Conservation (phyloP, 2,797 vertebrate genomes). For the Orientallactaga sibirica region DNA sequence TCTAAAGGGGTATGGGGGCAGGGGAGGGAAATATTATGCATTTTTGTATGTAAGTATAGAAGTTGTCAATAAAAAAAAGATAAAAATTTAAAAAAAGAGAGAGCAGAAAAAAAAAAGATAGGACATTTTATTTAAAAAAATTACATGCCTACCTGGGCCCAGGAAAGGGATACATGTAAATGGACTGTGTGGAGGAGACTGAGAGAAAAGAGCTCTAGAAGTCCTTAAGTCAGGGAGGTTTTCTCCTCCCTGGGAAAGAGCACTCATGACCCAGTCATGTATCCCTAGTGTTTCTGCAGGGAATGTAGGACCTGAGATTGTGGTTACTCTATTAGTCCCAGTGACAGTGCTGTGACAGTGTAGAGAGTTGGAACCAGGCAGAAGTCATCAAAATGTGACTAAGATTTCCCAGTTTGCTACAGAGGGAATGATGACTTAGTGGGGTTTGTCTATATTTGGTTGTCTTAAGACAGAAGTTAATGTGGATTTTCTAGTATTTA, state of each 20-base stretch:
- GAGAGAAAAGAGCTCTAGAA: neutral
- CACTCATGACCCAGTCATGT: neutral
- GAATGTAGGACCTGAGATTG: neutral
- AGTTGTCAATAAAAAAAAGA: too few species aligned
- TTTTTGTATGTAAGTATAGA: too few species aligned
- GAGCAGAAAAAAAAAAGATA: too few species aligned
- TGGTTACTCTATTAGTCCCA: neutral
- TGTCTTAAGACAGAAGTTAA: conserved; percentile 4
- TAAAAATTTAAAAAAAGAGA: too few species aligned
- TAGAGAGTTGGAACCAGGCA: neutral
- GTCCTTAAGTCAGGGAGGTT: neutral
- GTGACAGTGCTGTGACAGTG: neutral
- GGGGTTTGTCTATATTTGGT: neutral
- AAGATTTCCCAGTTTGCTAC: neutral
- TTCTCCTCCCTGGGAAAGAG: neutral
- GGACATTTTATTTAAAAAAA: neutral
- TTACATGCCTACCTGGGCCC: neutral
- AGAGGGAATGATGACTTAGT: neutral
- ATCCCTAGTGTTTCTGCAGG: neutral
- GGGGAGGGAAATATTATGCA: too few species aligned
- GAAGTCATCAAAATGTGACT: neutral
- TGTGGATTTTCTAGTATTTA: conserved; percentile 27
- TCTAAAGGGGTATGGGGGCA: too few species aligned
- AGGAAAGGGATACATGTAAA: neutral
- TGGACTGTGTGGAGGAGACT: neutral